phyloP scores from a whole-genome alignment of 2,113 vertebrate genomes.

The Thalassarche chlororhynchos region DNA sequence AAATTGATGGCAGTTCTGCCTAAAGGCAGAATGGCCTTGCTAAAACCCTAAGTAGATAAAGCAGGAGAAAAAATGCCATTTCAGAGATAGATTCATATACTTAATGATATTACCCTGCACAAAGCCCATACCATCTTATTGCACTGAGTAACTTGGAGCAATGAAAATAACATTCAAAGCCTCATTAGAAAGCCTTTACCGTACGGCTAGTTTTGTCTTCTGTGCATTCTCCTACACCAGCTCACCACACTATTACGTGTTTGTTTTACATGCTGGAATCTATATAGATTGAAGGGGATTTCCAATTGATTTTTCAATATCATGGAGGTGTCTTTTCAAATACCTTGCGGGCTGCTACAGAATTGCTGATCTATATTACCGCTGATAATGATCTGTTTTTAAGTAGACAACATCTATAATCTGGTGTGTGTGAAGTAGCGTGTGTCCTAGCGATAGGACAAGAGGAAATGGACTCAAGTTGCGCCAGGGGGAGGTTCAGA shows the following conservation, averaged over 20 bases:
- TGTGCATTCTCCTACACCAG: not conserved
- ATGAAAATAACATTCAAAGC: conserved; percentile 53
- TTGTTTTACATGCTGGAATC: not conserved
- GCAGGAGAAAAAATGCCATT: not conserved
- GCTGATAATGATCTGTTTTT: not conserved
- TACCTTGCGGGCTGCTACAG: not conserved
- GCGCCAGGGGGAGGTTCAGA: too few relatives aligned
- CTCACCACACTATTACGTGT: not conserved
- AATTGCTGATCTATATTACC: not conserved
- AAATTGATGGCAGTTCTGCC: not conserved
- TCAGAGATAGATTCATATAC: not conserved
- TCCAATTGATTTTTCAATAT: conserved; percentile 11
- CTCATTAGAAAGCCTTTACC: conserved; percentile 15
- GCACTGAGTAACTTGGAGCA: conserved; percentile 36
- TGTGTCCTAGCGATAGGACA: too few relatives aligned
- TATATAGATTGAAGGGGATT: not conserved
- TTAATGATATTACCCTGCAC: conserved; percentile 38
- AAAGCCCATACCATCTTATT: conserved; percentile 23
- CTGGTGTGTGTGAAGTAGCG: not conserved
- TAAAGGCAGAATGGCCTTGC: not conserved
- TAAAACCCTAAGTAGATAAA: not conserved
- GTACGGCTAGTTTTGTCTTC: not conserved
- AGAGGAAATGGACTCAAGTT: too few relatives aligned
- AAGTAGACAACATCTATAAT: not conserved
- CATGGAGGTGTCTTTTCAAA: not conserved